Percentiles rank a stretch among this genome's conserved stretches.
Evolutionary conservation across 2,888 invertebrate genomes (phyloP).

Genomic region (Limenitis camilla): DNA sequence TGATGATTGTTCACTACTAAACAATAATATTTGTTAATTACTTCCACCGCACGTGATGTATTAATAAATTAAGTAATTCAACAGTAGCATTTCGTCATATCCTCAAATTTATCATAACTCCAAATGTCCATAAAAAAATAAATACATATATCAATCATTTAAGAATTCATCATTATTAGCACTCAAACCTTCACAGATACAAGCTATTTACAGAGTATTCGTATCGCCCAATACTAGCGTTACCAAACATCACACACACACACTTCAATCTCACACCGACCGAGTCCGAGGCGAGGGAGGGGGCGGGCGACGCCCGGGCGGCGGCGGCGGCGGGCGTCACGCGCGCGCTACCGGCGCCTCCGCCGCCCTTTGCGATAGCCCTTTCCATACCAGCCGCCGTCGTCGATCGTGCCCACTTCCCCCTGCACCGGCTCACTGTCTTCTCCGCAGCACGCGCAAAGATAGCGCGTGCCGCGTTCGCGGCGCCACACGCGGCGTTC

Average conservation of each 20-base stretch:
- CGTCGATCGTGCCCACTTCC: slow-evolving; percentile 47
- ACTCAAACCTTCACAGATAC: neutral
- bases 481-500: slow-evolving; percentile 42
- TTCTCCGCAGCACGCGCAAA: slow-evolving; percentile 78
- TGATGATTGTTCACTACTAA: no score
- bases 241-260: neutral
- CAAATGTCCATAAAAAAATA: slow-evolving; percentile 2
- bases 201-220: neutral
- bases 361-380: slow-evolving; percentile 84
- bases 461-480: slow-evolving; percentile 73
- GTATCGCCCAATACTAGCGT: neutral
- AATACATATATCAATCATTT: neutral
- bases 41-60: no score
- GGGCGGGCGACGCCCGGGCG: neutral
- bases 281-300: neutral
- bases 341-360: slow-evolving; percentile 55
- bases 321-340: neutral
- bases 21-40: no score
- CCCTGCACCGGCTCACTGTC: slow-evolving; percentile 21
- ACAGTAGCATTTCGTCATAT: no score
- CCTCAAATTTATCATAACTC: no score
- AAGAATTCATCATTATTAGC: no score
- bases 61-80: no score
- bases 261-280: slow-evolving; percentile 7
- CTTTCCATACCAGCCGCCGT: slow-evolving; percentile 89